These are phyloP conservation scores for Mormyrus proboscirostris DNA, from an alignment of 2,797 vertebrate species.

Conservation along the genomic window DNA sequence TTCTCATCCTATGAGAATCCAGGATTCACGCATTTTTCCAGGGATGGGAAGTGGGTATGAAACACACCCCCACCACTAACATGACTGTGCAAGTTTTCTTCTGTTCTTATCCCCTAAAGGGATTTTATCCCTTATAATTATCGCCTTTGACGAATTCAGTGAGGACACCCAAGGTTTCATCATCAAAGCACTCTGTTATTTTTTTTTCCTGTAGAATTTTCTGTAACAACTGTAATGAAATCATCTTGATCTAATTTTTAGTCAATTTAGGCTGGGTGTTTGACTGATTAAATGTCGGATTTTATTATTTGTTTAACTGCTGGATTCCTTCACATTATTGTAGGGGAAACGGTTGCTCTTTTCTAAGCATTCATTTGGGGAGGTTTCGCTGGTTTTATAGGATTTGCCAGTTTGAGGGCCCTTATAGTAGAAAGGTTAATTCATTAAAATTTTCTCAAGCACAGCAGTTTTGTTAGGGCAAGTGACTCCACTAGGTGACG, in stretches of 20 bases:
- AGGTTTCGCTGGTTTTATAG: not conserved
- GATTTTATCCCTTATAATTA: not conserved
- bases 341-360: not conserved
- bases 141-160: not conserved
- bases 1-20: not conserved
- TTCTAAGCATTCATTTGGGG: not conserved
- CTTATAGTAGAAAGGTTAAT: not conserved
- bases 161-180: not conserved
- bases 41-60: not conserved
- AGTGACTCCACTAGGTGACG: not conserved
- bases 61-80: not conserved
- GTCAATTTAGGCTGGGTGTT: not conserved
- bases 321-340: not conserved
- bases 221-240: not conserved
- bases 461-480: not conserved
- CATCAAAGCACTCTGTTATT: not conserved
- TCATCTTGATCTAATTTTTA: not conserved
- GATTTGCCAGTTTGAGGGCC: not conserved
- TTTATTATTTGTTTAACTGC: not conserved
- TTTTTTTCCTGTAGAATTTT: not conserved
- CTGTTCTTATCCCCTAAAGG: not conserved
- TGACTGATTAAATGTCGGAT: not conserved
- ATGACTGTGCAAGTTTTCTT: not conserved
- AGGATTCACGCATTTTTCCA: not conserved
- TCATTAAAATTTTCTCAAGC: not conserved